phyloP scores from a whole-genome alignment of 2,113 vertebrate species.

The Micromys minutus region DNA sequence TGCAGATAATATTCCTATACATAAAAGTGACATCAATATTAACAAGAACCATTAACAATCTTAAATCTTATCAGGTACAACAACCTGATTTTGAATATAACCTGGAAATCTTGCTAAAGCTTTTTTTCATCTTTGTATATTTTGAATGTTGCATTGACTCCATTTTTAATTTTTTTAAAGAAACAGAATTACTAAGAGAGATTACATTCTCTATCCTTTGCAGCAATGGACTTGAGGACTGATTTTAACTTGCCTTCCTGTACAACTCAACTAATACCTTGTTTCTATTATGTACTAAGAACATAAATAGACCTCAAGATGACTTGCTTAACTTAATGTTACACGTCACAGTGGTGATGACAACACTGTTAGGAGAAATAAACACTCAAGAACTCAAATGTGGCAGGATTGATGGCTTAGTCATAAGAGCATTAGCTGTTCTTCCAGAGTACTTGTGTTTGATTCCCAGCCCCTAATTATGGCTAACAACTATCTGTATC shows the following conservation, averaged over 20 bases:
- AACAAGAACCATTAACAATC: slow-evolving; percentile 67
- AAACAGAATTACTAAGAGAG: not conserved
- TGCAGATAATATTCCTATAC: slow-evolving; percentile 79
- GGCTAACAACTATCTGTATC: not conserved
- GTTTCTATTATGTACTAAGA: not conserved
- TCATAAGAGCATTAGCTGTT: not conserved
- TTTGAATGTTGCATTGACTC: slow-evolving; percentile 27
- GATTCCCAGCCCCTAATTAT: not conserved
- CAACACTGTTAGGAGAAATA: not conserved
- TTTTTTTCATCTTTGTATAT: not conserved
- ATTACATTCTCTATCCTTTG: not conserved
- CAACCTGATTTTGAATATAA: slow-evolving; percentile 72
- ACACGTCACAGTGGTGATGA: not conserved
- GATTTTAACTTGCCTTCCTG: not conserved
- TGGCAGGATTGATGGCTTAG: not conserved
- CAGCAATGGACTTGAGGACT: not conserved
- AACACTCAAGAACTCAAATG: not conserved
- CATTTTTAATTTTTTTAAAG: not conserved
- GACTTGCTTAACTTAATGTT: not conserved
- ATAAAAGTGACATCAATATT: slow-evolving; percentile 74
- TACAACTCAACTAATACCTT: not conserved
- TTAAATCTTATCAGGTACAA: slow-evolving; percentile 65
- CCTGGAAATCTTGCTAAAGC: slow-evolving; percentile 67
- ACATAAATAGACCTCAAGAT: not conserved
- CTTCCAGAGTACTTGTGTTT: not conserved